phyloP scores from a whole-genome alignment of 2,888 invertebrate species.

The Gasteruption jaculator region DNA sequence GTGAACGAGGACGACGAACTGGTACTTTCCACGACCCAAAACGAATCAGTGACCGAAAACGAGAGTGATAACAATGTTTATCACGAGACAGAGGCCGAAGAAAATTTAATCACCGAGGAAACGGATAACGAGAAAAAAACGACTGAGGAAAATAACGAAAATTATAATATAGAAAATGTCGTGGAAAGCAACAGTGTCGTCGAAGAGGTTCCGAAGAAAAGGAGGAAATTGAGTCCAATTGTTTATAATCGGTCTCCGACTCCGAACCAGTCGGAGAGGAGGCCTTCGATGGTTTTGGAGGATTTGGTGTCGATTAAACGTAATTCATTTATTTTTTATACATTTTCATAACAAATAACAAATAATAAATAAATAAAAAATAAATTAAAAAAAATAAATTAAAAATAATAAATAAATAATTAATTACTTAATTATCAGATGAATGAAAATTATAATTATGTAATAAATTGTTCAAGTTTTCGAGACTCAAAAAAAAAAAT shows the following conservation, averaged over 20 bases:
- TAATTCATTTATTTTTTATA: too few relatives aligned
- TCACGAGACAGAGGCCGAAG: constrained; percentile 45
- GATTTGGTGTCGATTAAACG: too few relatives aligned
- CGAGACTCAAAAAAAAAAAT: too few relatives aligned
- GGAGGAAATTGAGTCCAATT: constrained; percentile 47
- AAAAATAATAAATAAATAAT: too few relatives aligned
- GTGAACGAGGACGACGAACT: constrained; percentile 44
- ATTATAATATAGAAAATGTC: constrained; percentile 37
- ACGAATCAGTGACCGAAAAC: constrained; percentile 29
- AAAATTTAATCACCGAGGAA: constrained; percentile 37
- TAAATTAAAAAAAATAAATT: too few relatives aligned
- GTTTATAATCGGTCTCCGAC: constrained; percentile 42
- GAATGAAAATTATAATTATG: too few relatives aligned
- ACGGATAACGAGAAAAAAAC: constrained; percentile 40
- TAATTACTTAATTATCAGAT: too few relatives aligned
- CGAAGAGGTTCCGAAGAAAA: constrained; percentile 36
- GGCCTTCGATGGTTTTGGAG: too few relatives aligned
- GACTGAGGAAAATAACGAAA: constrained; percentile 36
- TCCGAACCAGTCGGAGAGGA: too few relatives aligned
- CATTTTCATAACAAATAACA: too few relatives aligned
- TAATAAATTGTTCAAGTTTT: too few relatives aligned
- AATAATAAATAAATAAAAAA: too few relatives aligned
- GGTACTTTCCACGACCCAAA: constrained; percentile 30
- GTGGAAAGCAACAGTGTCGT: constrained; percentile 36
- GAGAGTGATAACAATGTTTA: constrained; percentile 31